phyloP scores from a whole-genome alignment of 37 sponge, comb jelly and placozoan genomes.

The Bolinopsis microptera region DNA sequence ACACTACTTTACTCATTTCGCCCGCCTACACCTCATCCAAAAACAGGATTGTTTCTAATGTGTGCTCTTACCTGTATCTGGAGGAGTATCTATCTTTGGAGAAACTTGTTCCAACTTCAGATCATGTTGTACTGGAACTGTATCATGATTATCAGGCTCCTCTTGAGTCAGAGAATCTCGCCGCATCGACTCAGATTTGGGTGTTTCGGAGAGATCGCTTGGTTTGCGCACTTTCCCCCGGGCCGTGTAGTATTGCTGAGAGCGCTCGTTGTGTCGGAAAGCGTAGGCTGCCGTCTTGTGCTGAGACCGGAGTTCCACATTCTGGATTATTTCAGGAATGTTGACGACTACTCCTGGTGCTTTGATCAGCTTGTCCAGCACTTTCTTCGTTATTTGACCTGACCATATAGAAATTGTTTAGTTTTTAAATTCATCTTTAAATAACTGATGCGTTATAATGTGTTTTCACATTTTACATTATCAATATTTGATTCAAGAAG shows the following conservation, averaged over 20 bases:
- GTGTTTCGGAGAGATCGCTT: neutral
- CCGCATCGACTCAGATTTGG: neutral
- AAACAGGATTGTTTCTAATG: too few species aligned
- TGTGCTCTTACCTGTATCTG: constrained; percentile 6
- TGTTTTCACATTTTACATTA: too few species aligned
- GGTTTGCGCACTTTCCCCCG: constrained; percentile 30
- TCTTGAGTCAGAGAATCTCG: neutral
- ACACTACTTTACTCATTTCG: too few species aligned
- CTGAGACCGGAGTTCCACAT: constrained; percentile 26
- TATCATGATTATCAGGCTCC: neutral
- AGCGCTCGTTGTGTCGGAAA: constrained; percentile 41
- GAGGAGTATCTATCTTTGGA: constrained; percentile 40
- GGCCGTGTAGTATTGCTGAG: constrained; percentile 37
- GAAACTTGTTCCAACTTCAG: constrained; percentile 14
- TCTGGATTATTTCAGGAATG: constrained; percentile 58
- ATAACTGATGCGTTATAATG: too few species aligned
- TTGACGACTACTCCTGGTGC: neutral
- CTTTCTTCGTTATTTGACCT: constrained; percentile 60
- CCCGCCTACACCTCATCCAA: too few species aligned
- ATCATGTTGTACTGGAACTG: neutral
- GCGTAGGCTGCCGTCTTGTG: constrained; percentile 64
- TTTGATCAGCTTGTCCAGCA: constrained; percentile 47
- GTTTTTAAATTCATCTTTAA: too few species aligned
- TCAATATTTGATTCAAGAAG: too few species aligned
- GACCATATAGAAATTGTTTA: too few species aligned